Evolutionary conservation across 2,113 vertebrate species (phyloP).

Genomic region (Strigops habroptila): DNA sequence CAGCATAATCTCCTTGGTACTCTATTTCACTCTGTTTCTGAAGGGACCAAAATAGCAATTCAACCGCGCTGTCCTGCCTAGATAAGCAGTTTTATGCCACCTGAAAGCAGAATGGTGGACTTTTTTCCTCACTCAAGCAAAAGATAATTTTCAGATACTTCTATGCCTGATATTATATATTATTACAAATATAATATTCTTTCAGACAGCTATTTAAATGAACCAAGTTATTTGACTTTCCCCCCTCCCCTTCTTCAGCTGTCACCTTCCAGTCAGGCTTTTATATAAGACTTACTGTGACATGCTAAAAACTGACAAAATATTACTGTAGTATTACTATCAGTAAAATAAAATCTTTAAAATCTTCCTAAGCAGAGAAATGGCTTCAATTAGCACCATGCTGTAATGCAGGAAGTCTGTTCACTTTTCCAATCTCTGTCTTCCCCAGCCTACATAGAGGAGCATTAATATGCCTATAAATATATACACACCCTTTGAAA

Average conservation of each 20-base stretch:
- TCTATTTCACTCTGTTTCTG: background rate
- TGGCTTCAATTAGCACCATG: background rate
- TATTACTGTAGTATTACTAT: background rate
- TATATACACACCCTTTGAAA: background rate
- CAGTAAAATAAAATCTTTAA: background rate
- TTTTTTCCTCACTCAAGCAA: background rate
- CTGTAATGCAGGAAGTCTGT: background rate
- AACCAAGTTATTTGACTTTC: background rate
- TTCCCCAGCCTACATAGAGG: background rate
- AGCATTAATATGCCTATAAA: background rate
- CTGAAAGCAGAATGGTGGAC: background rate
- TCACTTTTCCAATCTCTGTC: background rate
- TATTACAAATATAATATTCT: background rate
- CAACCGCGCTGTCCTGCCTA: background rate
- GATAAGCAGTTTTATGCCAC: background rate
- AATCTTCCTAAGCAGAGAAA: background rate
- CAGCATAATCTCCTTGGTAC: background rate
- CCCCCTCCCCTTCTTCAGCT: background rate
- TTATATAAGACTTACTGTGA: background rate
- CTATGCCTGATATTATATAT: background rate
- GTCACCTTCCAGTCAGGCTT: background rate
- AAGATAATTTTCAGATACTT: background rate
- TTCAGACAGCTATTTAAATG: background rate
- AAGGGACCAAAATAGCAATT: conserved; percentile 2
- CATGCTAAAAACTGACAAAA: background rate